Conservation (phyloP, 2,113 vertebrate species). For the Burhinus oedicnemus region DNA sequence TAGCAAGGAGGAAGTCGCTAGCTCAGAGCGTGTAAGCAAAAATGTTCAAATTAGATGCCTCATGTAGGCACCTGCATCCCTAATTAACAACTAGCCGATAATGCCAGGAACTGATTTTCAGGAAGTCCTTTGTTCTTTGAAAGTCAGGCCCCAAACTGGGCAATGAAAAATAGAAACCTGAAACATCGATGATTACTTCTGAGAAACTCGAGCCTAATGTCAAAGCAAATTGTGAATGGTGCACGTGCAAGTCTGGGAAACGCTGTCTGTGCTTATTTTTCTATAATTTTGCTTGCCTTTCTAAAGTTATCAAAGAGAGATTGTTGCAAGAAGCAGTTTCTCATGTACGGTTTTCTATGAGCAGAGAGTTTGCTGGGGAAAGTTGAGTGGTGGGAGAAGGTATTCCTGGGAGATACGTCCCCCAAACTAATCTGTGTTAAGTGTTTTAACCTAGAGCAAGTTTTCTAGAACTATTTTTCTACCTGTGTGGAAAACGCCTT, state of each 20-base stretch:
- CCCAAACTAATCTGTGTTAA: neutral
- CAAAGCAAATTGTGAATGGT: neutral
- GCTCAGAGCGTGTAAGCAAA: neutral
- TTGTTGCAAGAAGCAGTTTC: neutral
- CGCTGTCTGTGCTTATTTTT: neutral
- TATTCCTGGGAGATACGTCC: neutral
- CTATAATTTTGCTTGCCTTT: neutral
- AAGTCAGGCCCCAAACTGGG: slow-evolving; percentile 15
- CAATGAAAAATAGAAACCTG: slow-evolving; percentile 14
- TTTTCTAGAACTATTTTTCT: neutral
- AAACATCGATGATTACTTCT: neutral
- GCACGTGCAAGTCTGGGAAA: neutral
- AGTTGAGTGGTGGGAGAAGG: neutral
- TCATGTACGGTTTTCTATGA: neutral
- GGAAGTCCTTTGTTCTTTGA: slow-evolving; percentile 64
- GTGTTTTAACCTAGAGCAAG: neutral
- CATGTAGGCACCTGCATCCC: slow-evolving; percentile 8
- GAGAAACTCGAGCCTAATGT: neutral
- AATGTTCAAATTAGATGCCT: neutral
- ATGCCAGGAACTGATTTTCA: slow-evolving; percentile 49
- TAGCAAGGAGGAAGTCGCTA: neutral
- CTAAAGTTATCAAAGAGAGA: neutral
- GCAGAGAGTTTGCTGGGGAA: neutral
- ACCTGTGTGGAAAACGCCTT: neutral
- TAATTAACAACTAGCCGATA: neutral